phyloP scores from a whole-genome alignment of 2,113 vertebrate species.

The Lutjanus erythropterus region DNA sequence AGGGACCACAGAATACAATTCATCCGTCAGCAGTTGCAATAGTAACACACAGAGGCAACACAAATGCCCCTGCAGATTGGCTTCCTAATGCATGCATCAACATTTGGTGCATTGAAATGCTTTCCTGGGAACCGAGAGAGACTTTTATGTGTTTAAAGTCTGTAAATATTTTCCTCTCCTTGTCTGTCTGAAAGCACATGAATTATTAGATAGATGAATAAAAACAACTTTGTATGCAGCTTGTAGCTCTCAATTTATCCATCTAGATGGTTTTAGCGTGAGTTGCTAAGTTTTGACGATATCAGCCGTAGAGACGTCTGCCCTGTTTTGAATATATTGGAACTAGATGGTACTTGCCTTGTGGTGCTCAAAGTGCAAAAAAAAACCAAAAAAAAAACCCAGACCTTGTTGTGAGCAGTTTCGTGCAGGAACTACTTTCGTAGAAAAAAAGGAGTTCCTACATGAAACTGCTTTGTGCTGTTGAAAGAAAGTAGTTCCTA shows the following conservation, averaged over 20 bases:
- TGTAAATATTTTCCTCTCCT: background rate
- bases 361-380: too few relatives aligned
- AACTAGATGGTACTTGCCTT: too few relatives aligned
- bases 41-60: slow-evolving; percentile 40
- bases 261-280: too few relatives aligned
- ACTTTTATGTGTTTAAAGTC: background rate
- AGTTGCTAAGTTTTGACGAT: too few relatives aligned
- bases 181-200: background rate
- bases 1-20: slow-evolving; percentile 70
- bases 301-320: too few relatives aligned
- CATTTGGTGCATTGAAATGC: background rate
- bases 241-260: background rate
- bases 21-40: slow-evolving; percentile 72
- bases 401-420: too few relatives aligned
- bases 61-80: slow-evolving; percentile 17
- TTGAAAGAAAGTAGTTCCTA: too few relatives aligned
- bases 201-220: background rate
- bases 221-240: background rate
- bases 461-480: too few relatives aligned
- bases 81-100: background rate
- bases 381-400: too few relatives aligned
- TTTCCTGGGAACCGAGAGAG: background rate
- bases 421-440: too few relatives aligned
- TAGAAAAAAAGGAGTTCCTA: too few relatives aligned
- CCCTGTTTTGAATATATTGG: too few relatives aligned